Base-by-base conservation (phyloP, 2,113 vertebrate genomes). In the Chaenocephalus aceratus region DNA sequence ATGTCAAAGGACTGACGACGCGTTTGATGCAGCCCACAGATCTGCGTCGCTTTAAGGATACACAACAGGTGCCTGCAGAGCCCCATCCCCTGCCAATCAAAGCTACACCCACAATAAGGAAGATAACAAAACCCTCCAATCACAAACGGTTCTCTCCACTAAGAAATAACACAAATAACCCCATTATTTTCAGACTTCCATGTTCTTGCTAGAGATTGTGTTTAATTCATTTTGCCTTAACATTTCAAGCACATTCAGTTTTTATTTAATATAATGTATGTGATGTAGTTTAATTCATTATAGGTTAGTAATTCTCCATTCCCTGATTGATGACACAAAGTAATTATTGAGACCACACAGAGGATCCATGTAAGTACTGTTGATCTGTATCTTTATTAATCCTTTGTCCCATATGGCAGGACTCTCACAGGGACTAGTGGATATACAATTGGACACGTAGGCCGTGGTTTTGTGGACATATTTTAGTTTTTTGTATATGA, bases 61-160 rank as follows among this genome's bases (percentile, higher is more conserved):
- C 71, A 84, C 86, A 91, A 94, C 91, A 94, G 89, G 92, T 93
- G 90, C 87, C 75, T 21, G 72, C 23, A 8, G 72, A 59, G 58
- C 58, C 15, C 4, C 59, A 62, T 18, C 9, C 16, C 44, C 58
- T 46, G 46, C 5, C 72, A 62, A 49, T 75, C 77, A 79, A 1
- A 54, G 0, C 14, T 2, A 26, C 34, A 62, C n/a, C 6, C 52
- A 23, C 46, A n/a, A 2, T 7, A 6, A 16, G 6, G 0, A 4
- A 30, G 30, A 41, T 36, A 10, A 30, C 5, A 11, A 53, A 65
- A 6, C 2, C 58, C 52, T 34, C 51, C 18, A 51, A 23, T 6
- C 18, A 23, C 1, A 45, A 4, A 45, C 14, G 0, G 41, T 7
- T 1, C 3, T 8, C 41, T 23, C 5, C 6, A 41, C 34, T 18